Percentiles rank a stretch among this genome's conserved stretches.
phyloP scores from a whole-genome alignment of 2,888 invertebrate species.

The Clusia tigrina region DNA sequence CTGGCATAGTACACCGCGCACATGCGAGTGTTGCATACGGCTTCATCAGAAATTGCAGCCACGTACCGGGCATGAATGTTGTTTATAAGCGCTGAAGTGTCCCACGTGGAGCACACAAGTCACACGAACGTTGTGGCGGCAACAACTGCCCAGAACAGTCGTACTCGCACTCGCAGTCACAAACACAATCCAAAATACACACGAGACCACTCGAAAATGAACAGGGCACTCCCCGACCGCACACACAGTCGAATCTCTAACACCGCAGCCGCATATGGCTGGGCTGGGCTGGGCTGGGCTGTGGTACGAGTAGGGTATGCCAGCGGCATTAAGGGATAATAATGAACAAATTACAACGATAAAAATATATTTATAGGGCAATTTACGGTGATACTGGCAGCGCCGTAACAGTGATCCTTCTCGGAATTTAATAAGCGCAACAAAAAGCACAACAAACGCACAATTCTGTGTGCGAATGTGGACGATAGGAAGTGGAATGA shows the following conservation, averaged over 20 bases:
- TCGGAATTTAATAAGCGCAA: neutral
- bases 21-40: too few relatives aligned
- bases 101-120: neutral
- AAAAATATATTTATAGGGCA: conserved; percentile 55
- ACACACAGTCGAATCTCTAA: neutral
- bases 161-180: too few relatives aligned
- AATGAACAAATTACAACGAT: conserved; percentile 52
- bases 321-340: neutral
- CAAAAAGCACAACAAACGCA: neutral
- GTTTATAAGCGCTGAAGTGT: conserved; percentile 12
- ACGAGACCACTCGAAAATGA: neutral
- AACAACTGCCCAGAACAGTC: neutral
- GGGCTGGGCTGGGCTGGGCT: neutral
- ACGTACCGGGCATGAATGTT: conserved; percentile 22
- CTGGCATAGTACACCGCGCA: too few relatives aligned
- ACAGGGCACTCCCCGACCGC: neutral
- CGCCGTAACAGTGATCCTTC: neutral
- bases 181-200: neutral
- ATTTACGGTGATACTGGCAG: conserved; percentile 36
- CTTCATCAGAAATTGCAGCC: conserved; percentile 17
- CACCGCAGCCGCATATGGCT: neutral
- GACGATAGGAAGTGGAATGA: too few relatives aligned
- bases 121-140: too few relatives aligned
- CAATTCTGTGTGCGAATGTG: neutral
- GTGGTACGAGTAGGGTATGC: neutral